Evolutionary conservation across 2,888 invertebrate genomes (phyloP).

Genomic region (Byasa hedistus): DNA sequence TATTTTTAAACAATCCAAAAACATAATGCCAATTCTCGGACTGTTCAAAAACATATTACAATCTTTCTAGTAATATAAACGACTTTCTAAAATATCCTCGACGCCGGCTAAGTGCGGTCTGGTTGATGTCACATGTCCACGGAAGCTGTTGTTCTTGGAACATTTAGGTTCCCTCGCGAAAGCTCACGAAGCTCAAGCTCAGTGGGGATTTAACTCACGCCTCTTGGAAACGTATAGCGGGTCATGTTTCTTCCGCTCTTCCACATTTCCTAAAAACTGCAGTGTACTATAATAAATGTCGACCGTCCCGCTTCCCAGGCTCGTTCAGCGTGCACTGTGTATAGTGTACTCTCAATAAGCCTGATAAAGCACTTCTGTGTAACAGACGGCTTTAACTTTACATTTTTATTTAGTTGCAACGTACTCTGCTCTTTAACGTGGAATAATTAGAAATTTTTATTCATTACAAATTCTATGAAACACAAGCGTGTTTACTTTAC

Average conservation of each 20-base stretch:
- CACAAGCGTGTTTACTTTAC: not conserved
- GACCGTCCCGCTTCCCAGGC: conserved; percentile 1
- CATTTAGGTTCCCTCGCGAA: too few relatives aligned
- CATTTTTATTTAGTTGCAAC: conserved; percentile 3
- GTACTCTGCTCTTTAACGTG: not conserved
- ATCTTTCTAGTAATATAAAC: too few relatives aligned
- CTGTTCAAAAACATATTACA: too few relatives aligned
- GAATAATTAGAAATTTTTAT: not conserved
- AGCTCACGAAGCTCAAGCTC: too few relatives aligned
- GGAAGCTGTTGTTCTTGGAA: too few relatives aligned
- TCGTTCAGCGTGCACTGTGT: conserved; percentile 3
- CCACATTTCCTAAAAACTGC: not conserved
- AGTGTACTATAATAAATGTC: not conserved
- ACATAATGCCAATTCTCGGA: too few relatives aligned
- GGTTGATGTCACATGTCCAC: too few relatives aligned
- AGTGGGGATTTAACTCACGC: not conserved
- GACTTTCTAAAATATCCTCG: too few relatives aligned
- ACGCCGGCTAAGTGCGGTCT: too few relatives aligned
- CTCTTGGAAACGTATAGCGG: too few relatives aligned
- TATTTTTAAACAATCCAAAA: too few relatives aligned
- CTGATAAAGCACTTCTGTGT: conserved; percentile 9
- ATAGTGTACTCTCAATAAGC: conserved; percentile 10
- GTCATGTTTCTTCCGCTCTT: too few relatives aligned
- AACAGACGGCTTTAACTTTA: conserved; percentile 12
- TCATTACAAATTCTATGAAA: not conserved